Evolutionary conservation across 2,888 invertebrate species (phyloP), one percentile per base, ranked within the genome.

Genomic region (Eupithecia inturbata): DNA sequence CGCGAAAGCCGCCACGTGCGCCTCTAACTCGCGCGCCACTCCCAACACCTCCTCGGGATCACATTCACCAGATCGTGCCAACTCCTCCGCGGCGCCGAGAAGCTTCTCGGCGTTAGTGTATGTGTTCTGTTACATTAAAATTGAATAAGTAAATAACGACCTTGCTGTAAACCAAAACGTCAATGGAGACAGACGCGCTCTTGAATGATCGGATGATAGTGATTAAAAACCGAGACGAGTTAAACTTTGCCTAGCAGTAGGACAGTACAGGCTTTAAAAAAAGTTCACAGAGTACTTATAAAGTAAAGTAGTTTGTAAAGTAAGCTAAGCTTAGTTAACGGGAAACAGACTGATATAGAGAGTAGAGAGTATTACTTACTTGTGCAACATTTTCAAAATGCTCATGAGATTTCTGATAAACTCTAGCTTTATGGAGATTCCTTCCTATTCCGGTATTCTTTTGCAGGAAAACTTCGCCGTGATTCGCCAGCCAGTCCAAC

Each of bases 381-480:
- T 98, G 98, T 67, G 99, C 99, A 77, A 99, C 99, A 91, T 98
- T 98, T 95, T 99, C 99, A 89, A 99, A 99, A 92, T 99, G 99
- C 91, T 99, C 98, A 88, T 99, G 99, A 89, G 99, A 99, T 93
- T 99, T 99, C 93, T 99, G 99, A 89, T 99, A 98, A 12, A 98
- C 98, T 83, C 98, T 96, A 63, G 99, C 98, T 91, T 99, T 98
- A 89, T 98, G 98, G 82, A 99, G 95, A 94, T 98, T 99, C 82
- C 98, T 96, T 74, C 99, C 99, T 79, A 99, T 98, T 67, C 99
- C 98, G n/a, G 98, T 98, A 90, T 99, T 99, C 89, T 99, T 99
- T 84, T 98, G 96, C 70, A 99, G 96, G 91, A 99, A 99, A 28
- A 98, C 98, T 94, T 99, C 99, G 26, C 99, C 99, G 86, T 99